These are phyloP conservation scores for Petrophora chlorosata DNA, from an alignment of 2,888 invertebrate species.

Conservation along the genomic window DNA sequence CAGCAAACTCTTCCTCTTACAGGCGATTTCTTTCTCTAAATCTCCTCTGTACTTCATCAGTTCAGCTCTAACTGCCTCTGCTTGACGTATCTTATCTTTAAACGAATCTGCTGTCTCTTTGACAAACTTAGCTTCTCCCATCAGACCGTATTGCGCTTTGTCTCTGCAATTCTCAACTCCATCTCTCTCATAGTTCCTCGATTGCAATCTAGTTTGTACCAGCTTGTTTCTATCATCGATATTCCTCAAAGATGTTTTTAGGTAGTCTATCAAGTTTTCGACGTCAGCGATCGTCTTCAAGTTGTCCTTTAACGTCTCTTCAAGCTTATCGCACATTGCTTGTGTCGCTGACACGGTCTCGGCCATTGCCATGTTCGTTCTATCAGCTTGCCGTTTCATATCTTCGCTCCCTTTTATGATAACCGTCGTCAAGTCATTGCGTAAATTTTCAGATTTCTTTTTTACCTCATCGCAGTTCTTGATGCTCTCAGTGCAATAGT, in stretches of 20 bases:
- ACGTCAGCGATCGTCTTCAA: conserved; percentile 89
- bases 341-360: conserved; percentile 89
- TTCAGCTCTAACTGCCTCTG: conserved; percentile 79
- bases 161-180: conserved; percentile 94
- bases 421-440: conserved; percentile 87
- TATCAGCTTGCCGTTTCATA: conserved; percentile 92
- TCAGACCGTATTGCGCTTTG: conserved; percentile 88
- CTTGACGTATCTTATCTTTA: conserved; percentile 84
- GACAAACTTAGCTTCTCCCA: conserved; percentile 88
- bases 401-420: conserved; percentile 92
- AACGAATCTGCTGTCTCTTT: conserved; percentile 77
- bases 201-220: conserved; percentile 91
- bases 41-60: conserved; percentile 86
- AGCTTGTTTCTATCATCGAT: conserved; percentile 91
- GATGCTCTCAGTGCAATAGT: conserved; percentile 90
- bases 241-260: conserved; percentile 87
- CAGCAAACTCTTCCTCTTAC: conserved; percentile 87
- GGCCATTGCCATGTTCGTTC: conserved; percentile 89
- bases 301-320: conserved; percentile 88
- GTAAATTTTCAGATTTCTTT: conserved; percentile 87
- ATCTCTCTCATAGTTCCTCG: conserved; percentile 87
- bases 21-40: conserved; percentile 87
- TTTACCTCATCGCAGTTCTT: conserved; percentile 89
- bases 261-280: conserved; percentile 88
- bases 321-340: conserved; percentile 87